Percentiles rank a stretch among this genome's conserved stretches.
These are phyloP conservation scores for Synergus umbraculus DNA, from an alignment of 2,888 invertebrate genomes.

Conservation along the genomic window DNA sequence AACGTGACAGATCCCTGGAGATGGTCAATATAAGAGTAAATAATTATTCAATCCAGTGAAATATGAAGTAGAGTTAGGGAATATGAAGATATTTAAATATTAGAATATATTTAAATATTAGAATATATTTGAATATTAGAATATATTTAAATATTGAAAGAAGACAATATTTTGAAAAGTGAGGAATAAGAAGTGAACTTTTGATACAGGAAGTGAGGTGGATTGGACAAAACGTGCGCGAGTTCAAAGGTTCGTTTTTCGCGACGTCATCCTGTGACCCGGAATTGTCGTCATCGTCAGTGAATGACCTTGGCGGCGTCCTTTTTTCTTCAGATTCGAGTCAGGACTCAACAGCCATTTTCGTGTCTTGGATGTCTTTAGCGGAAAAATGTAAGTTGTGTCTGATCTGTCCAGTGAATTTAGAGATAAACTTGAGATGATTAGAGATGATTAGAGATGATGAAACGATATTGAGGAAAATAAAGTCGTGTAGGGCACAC, in stretches of 20 bases:
- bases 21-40: slow-evolving; percentile 45
- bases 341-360: slow-evolving; percentile 52
- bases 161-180: background rate
- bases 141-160: background rate
- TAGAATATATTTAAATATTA: too few species aligned
- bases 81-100: background rate
- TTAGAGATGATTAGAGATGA: background rate
- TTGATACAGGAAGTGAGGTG: slow-evolving; percentile 43
- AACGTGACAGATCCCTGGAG: slow-evolving; percentile 40
- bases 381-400: slow-evolving; percentile 69
- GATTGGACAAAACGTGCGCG: slow-evolving; percentile 30
- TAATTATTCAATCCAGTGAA: background rate
- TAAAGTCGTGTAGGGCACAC: slow-evolving; percentile 6
- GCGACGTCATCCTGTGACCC: slow-evolving; percentile 10
- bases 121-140: background rate
- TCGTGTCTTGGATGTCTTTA: slow-evolving; percentile 66
- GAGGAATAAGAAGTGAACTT: slow-evolving; percentile 47
- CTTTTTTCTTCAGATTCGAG: slow-evolving; percentile 9
- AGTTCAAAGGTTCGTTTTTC: slow-evolving; percentile 36
- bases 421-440: background rate
- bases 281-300: slow-evolving; percentile 42
- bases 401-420: background rate
- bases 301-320: slow-evolving; percentile 38
- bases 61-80: background rate
- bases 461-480: background rate